These are phyloP conservation scores for Capromys pilorides DNA, from an alignment of 2,797 vertebrate species.

Conservation along the genomic window DNA sequence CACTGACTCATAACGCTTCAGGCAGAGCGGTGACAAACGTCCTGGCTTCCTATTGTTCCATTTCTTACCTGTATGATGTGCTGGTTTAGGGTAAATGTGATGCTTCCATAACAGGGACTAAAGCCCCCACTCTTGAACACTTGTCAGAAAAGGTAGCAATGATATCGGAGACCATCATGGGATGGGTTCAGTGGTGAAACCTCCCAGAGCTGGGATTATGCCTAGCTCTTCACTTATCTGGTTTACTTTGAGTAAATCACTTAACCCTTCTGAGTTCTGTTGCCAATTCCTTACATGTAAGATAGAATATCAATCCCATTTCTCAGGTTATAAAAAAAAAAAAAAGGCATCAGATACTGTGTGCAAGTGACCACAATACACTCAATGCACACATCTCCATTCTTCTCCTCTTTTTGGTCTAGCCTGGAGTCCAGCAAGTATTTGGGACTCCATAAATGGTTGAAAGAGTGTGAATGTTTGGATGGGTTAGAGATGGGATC, in stretches of 20 bases:
- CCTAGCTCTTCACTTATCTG: not conserved
- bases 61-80: rapidly evolving
- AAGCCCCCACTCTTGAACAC: not conserved
- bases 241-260: not conserved
- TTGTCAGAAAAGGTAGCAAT: not conserved
- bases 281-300: not conserved
- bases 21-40: not conserved
- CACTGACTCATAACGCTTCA: conserved; percentile 58
- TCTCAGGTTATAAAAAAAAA: not conserved
- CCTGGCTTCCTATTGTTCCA: not conserved
- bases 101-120: not conserved
- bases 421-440: not conserved
- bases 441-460: not conserved
- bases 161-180: rapidly evolving
- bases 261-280: not conserved
- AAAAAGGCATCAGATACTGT: not conserved
- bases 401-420: not conserved
- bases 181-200: not conserved
- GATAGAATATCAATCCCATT: not conserved
- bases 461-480: not conserved
- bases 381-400: not conserved
- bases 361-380: not conserved
- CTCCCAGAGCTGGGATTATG: not conserved
- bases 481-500: not conserved
- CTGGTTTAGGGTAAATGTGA: not conserved